A percentile compares a stretch with the other conserved stretches of the same genome.
phyloP scores from a whole-genome alignment of 2,888 invertebrate genomes.

The Taphrorychus bicolor region DNA sequence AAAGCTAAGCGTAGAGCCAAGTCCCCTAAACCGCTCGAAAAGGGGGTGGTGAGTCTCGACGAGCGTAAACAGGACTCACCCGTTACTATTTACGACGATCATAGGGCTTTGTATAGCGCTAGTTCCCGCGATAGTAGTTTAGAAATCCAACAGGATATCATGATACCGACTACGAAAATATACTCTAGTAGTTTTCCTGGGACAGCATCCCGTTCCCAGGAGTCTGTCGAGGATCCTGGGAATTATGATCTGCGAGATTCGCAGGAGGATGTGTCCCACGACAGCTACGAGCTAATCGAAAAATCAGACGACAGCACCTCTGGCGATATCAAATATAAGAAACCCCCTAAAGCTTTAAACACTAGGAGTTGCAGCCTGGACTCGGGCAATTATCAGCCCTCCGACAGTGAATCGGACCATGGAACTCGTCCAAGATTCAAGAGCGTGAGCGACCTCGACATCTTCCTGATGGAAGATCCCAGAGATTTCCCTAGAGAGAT shows the following conservation, averaged over 20 bases:
- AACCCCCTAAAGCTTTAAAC: conserved; percentile 53
- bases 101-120: conserved; percentile 68
- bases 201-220: conserved; percentile 70
- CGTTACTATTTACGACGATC: conserved; percentile 75
- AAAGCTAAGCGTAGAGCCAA: conserved; percentile 68
- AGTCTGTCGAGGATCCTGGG: conserved; percentile 70
- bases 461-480: conserved; percentile 82
- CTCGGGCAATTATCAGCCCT: conserved; percentile 79
- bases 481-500: conserved; percentile 75
- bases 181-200: conserved; percentile 90
- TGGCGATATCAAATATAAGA: conserved; percentile 55
- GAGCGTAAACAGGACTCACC: conserved; percentile 70
- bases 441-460: conserved; percentile 74
- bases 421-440: conserved; percentile 68
- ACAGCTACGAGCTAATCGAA: conserved; percentile 86
- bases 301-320: conserved; percentile 70
- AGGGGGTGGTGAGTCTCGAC: conserved; percentile 51
- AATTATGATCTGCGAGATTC: conserved; percentile 72
- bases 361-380: conserved; percentile 75
- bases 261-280: conserved; percentile 87
- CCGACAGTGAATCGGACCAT: conserved; percentile 73
- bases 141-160: conserved; percentile 72
- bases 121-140: conserved; percentile 68
- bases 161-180: conserved; percentile 72
- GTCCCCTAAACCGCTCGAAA: conserved; percentile 59